phyloP scores from a whole-genome alignment of 2,888 invertebrate genomes.

The Polyommatus icarus region DNA sequence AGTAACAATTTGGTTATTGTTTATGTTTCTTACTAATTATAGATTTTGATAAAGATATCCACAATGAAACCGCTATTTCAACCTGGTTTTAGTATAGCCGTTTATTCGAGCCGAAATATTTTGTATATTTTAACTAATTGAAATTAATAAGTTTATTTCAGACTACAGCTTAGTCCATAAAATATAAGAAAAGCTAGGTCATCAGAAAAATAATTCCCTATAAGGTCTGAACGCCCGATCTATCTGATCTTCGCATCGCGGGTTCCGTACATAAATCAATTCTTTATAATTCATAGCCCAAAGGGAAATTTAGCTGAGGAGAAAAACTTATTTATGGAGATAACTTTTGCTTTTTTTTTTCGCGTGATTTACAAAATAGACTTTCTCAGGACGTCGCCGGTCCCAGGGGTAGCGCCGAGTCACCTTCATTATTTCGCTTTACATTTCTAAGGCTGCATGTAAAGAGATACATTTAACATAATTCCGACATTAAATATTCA shows the following conservation, averaged over 20 bases:
- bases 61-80: too few relatives aligned
- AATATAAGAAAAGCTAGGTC: background rate
- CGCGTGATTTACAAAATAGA: slow-evolving; percentile 10
- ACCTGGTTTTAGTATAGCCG: background rate
- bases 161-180: too few relatives aligned
- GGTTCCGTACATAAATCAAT: background rate
- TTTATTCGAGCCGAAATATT: background rate
- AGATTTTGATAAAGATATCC: too few relatives aligned
- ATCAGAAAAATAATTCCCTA: background rate
- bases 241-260: background rate
- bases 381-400: background rate
- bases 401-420: background rate
- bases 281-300: background rate
- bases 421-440: slow-evolving; percentile 1
- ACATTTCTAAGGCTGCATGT: background rate
- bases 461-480: background rate
- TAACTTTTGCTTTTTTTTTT: background rate
- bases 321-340: background rate
- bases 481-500: background rate
- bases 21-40: too few relatives aligned
- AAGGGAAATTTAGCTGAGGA: background rate
- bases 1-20: too few relatives aligned
- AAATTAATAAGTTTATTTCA: too few relatives aligned
- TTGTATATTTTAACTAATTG: too few relatives aligned
- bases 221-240: background rate